Percentiles rank a stretch among this genome's conserved stretches.
These are phyloP conservation scores for Porites lobata DNA, from an alignment of 92 coral and sea anemone species.

Conservation along the genomic window DNA sequence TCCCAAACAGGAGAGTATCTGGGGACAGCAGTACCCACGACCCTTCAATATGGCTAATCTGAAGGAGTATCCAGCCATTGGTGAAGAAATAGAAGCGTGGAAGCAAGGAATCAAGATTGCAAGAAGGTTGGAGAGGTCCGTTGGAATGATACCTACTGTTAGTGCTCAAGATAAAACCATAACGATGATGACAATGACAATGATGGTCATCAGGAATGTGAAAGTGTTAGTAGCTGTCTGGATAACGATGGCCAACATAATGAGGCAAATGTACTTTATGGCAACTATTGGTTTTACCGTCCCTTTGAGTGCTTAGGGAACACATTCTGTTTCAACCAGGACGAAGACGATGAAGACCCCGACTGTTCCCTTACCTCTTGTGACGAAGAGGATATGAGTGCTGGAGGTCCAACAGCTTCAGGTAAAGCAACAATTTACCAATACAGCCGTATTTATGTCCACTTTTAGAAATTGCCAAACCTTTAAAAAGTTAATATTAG, in stretches of 20 bases:
- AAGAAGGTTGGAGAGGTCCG: background rate
- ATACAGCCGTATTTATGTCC: background rate
- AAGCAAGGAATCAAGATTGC: background rate
- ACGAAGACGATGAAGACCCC: background rate
- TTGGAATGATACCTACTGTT: background rate
- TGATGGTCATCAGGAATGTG: no score
- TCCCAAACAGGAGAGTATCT: background rate
- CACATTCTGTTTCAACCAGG: background rate
- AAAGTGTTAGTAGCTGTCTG: no score
- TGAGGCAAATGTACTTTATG: background rate
- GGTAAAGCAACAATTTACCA: slow-evolving; percentile 19
- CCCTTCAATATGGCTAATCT: background rate
- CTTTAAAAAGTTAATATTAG: background rate
- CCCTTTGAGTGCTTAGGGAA: background rate
- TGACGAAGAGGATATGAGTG: slow-evolving; percentile 18
- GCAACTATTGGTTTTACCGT: no score
- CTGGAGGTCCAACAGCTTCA: slow-evolving; percentile 23
- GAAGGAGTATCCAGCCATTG: background rate
- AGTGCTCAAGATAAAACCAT: no score
- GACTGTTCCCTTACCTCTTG: background rate
- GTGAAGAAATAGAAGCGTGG: background rate
- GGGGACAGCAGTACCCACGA: background rate
- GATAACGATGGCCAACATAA: background rate
- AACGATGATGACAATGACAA: no score
- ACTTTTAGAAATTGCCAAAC: background rate